Evolutionary conservation across 2,797 vertebrate species (phyloP), one percentile per base, ranked within the genome.

Genomic region (Lates japonicus): DNA sequence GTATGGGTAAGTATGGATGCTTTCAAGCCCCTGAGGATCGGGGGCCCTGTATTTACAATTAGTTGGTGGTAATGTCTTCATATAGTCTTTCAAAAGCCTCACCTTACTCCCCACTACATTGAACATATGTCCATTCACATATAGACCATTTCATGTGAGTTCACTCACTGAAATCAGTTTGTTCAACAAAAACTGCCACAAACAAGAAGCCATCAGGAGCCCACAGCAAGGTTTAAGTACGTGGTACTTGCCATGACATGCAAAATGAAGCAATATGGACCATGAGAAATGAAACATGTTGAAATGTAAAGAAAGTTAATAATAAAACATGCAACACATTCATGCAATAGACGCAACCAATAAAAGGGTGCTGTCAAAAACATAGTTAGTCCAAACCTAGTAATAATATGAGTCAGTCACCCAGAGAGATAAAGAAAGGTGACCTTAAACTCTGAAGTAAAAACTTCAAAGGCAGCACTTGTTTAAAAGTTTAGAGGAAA

Each of bases 241-340:
- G 44, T 49, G 16, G 9, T 57, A 20, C 33, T 55, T 59, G 51
- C 9, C 44, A 42, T 48, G 17, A 48, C 39, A 59, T 67, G 39
- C 54, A 57, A 77, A 74, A 54, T 48, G 4, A 55, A 75, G 16
- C 46, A 57, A 39, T 8, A n/a, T 7, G n/a, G 17, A 42, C 5
- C 3, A 54, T 22, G 6, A 63, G 1, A 49, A 39, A n/a, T 29
- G 0, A 55, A 64, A 83, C 31, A n/a, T 44, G 19, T 2, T 20
- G 2, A 66, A 35, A 72, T 12, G 19, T n/a, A 54, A n/a, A 77
- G 2, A 54, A 3, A 60, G n/a, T 10, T 14, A 49, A n/a, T n/a
- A 51, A 65, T 9, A 31, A 3, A 29, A n/a, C 33, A 55, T 70
- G 70, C 35, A 69, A 67, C 25, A 78, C 17, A 63, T 63, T 54